These are phyloP conservation scores for Seladonia tumulorum DNA, from an alignment of 2,888 invertebrate species.

Conservation along the genomic window DNA sequence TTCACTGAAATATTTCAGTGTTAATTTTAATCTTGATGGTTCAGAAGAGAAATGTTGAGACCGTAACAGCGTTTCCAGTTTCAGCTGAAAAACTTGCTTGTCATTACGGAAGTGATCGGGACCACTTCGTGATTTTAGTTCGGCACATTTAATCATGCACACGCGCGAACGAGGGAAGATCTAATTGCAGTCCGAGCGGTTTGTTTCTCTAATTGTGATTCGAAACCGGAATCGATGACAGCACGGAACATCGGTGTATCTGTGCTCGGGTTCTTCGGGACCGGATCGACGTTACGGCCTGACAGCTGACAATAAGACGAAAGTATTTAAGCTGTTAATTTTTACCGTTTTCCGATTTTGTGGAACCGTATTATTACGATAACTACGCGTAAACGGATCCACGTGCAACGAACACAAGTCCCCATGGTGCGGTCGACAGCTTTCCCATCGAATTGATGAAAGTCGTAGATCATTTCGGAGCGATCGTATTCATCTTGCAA, in stretches of 20 bases:
- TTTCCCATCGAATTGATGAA: background rate
- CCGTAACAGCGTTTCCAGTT: background rate
- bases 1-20: too few relatives aligned
- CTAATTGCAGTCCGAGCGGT: background rate
- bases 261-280: background rate
- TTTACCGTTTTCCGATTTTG: background rate
- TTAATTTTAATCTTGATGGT: background rate
- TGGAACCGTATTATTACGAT: background rate
- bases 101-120: background rate
- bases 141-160: background rate
- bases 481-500: background rate
- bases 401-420: background rate
- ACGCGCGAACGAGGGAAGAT: background rate
- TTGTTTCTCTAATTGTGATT: background rate
- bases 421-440: background rate
- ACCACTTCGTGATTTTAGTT: background rate
- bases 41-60: background rate
- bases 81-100: background rate
- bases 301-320: background rate
- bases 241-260: background rate
- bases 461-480: background rate
- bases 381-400: background rate
- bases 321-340: background rate
- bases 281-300: background rate
- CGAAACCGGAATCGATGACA: background rate